A percentile compares a stretch with the other conserved stretches of the same genome.
Evolutionary conservation across 2,888 invertebrate genomes (phyloP).

Genomic region (Dusona sp.): DNA sequence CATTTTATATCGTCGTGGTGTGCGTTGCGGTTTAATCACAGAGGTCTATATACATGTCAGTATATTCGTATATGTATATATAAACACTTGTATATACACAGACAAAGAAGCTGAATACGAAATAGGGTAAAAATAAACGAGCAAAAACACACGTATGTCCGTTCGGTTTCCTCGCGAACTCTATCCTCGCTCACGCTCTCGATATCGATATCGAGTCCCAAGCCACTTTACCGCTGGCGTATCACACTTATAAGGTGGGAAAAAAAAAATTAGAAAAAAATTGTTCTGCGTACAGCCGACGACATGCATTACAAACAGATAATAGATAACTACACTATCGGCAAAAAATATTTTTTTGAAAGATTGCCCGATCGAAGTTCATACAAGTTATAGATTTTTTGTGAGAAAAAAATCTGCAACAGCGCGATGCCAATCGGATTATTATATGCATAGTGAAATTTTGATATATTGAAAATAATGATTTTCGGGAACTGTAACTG

Average conservation of each 20-base stretch:
- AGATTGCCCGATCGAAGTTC: neutral
- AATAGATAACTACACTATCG: neutral
- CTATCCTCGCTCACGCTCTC: slow-evolving; percentile 13
- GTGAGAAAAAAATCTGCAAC: neutral
- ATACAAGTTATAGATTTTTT: neutral
- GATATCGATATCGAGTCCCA: slow-evolving; percentile 27
- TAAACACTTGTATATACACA: neutral
- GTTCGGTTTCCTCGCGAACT: slow-evolving; percentile 36
- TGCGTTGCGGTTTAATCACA: slow-evolving; percentile 40
- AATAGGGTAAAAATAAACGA: slow-evolving; percentile 36
- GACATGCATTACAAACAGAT: slow-evolving; percentile 5
- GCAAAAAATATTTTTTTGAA: neutral
- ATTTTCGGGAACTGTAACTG: neutral
- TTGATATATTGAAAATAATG: neutral
- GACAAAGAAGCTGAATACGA: slow-evolving; percentile 23
- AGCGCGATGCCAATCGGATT: neutral
- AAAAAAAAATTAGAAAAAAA: neutral
- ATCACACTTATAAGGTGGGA: slow-evolving; percentile 2
- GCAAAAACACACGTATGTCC: slow-evolving; percentile 28
- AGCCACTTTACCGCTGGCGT: neutral
- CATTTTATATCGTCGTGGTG: neutral
- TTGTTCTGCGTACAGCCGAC: neutral
- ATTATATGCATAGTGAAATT: neutral
- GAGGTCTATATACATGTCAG: neutral
- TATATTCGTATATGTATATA: neutral